These are phyloP conservation scores for Macaria notata DNA, from an alignment of 2,888 invertebrate genomes.

Conservation along the genomic window DNA sequence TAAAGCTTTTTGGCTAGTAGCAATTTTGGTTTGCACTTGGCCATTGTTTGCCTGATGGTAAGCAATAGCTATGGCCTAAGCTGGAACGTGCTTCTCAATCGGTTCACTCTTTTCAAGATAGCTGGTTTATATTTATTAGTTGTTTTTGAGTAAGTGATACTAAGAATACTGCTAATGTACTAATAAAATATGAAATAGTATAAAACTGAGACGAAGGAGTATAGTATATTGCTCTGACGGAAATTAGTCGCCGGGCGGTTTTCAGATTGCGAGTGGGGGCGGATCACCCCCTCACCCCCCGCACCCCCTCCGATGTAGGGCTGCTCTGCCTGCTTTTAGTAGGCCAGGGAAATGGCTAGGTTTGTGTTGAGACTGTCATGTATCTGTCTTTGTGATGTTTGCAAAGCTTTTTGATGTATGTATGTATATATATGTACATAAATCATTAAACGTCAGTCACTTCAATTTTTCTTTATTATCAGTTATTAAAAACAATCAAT, in stretches of 20 bases:
- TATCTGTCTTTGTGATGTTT: not conserved
- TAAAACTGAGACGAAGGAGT: slow-evolving; percentile 50
- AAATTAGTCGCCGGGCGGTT: slow-evolving; percentile 73
- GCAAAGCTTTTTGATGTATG: not conserved
- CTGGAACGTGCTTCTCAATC: too few species aligned
- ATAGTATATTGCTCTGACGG: slow-evolving; percentile 65
- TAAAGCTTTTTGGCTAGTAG: too few species aligned
- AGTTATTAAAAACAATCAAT: too few species aligned
- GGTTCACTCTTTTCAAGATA: too few species aligned
- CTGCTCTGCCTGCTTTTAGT: slow-evolving; percentile 12
- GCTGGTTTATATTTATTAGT: too few species aligned
- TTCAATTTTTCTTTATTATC: too few species aligned
- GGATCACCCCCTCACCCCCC: slow-evolving; percentile 23
- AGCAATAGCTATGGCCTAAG: too few species aligned
- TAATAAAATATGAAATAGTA: slow-evolving; percentile 60
- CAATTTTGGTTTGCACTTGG: too few species aligned
- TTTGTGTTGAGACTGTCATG: slow-evolving; percentile 6
- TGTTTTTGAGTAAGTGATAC: too few species aligned
- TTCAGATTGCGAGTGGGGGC: slow-evolving; percentile 53
- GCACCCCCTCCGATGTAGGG: slow-evolving; percentile 13
- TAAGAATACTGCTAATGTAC: not conserved
- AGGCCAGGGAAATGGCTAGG: slow-evolving; percentile 9
- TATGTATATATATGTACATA: too few species aligned
- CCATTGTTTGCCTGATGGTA: too few species aligned
- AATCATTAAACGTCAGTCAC: too few species aligned